Evolutionary conservation across 2,888 invertebrate genomes (phyloP).

Genomic region (Metacarcinus magister): DNA sequence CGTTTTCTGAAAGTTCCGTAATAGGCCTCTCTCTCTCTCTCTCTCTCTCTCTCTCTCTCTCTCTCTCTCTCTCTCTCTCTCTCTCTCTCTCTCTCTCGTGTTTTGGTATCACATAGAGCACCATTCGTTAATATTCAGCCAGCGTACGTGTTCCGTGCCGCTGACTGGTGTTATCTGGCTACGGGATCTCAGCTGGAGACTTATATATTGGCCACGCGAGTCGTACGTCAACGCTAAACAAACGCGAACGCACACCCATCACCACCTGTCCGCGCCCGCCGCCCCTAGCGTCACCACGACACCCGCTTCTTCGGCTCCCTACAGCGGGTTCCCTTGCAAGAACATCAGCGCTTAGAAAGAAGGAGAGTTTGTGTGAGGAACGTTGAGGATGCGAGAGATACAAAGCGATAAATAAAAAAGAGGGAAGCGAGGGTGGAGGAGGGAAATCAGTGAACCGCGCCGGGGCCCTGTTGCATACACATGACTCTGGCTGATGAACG

Average conservation of each 20-base stretch:
- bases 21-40: background rate
- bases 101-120: background rate
- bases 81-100: background rate
- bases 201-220: conserved; percentile 77
- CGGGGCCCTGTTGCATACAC: conserved; percentile 70
- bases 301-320: background rate
- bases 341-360: background rate
- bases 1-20: background rate
- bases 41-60: background rate
- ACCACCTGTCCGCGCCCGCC: conserved; percentile 49
- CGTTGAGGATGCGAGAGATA: conserved; percentile 53
- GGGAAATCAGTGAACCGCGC: conserved; percentile 43
- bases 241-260: conserved; percentile 73
- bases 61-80: background rate
- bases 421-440: background rate
- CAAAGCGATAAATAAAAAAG: conserved; percentile 48
- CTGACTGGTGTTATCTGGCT: conserved; percentile 73
- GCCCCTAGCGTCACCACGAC: background rate
- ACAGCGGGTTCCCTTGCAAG: background rate
- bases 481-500: conserved; percentile 73
- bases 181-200: conserved; percentile 73
- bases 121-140: conserved; percentile 59
- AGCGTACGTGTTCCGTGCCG: conserved; percentile 52
- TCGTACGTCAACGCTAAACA: conserved; percentile 77
- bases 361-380: background rate